These are phyloP conservation scores for Ectemnius lituratus DNA, from an alignment of 2,888 invertebrate species.

Conservation along the genomic window DNA sequence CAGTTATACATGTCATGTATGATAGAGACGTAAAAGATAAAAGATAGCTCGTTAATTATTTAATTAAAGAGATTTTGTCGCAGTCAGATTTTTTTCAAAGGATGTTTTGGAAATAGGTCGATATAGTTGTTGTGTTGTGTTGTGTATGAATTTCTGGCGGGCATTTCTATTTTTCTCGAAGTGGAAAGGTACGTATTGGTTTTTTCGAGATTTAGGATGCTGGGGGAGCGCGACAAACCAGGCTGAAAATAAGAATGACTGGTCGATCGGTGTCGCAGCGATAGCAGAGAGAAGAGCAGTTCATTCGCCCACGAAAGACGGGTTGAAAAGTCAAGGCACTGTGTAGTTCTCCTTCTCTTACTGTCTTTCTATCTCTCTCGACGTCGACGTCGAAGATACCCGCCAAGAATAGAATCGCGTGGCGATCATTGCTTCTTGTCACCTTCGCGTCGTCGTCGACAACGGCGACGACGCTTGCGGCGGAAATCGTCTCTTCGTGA, in stretches of 20 bases:
- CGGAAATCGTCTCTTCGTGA: conserved; percentile 6
- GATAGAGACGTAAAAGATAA: no score
- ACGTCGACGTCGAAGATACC: conserved; percentile 19
- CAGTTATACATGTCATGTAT: no score
- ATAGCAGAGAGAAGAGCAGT: conserved; percentile 23
- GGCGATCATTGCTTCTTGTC: conserved; percentile 48
- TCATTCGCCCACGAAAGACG: conserved; percentile 40
- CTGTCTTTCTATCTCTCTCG: conserved; percentile 12
- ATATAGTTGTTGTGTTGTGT: no score
- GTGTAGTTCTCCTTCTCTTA: not conserved
- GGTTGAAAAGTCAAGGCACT: conserved; percentile 51
- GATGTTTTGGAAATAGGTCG: no score
- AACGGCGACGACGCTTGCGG: conserved; percentile 9
- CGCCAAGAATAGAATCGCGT: conserved; percentile 45
- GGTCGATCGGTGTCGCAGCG: not conserved
- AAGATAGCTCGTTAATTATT: no score
- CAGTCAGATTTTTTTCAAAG: no score
- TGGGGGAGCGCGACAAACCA: not conserved
- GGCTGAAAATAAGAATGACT: conserved; percentile 26
- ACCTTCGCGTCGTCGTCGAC: conserved; percentile 32
- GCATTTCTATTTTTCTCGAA: no score
- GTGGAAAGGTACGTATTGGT: not conserved
- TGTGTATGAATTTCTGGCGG: no score
- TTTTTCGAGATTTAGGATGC: not conserved
- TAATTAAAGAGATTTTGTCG: no score